phyloP scores from a whole-genome alignment of 2,113 vertebrate genomes.

The Strigops habroptila region DNA sequence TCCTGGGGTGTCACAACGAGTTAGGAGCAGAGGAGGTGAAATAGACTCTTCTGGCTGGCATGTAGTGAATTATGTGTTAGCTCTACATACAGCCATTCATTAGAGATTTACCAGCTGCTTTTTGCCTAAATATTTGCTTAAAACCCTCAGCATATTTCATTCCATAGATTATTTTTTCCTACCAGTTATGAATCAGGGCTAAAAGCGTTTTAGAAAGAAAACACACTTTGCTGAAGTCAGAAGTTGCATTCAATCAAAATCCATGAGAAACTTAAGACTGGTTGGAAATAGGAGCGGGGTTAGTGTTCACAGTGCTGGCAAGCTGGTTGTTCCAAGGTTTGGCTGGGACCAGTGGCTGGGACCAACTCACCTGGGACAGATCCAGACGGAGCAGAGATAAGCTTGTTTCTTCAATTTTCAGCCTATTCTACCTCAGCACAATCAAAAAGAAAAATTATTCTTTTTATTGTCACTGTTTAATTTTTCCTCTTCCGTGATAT shows the following conservation, averaged over 20 bases:
- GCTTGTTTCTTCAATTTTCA: background rate
- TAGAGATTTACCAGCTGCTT: slow-evolving; percentile 60
- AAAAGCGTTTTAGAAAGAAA: slow-evolving; percentile 39
- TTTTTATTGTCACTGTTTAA: background rate
- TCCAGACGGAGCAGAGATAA: background rate
- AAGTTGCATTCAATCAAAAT: background rate
- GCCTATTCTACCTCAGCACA: background rate
- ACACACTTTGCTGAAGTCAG: slow-evolving; percentile 25
- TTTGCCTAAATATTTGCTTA: slow-evolving; percentile 65
- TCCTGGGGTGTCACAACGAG: background rate
- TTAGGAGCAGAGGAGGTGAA: background rate
- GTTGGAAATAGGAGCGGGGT: background rate
- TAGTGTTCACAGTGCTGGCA: background rate
- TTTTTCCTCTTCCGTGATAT: background rate
- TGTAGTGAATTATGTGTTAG: slow-evolving; percentile 2
- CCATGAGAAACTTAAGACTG: background rate
- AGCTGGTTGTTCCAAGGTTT: background rate
- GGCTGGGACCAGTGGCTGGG: background rate
- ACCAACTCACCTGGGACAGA: background rate
- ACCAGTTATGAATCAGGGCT: slow-evolving; percentile 43
- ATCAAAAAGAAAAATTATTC: background rate
- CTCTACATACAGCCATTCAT: background rate
- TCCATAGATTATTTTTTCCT: slow-evolving; percentile 44
- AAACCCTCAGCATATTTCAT: slow-evolving; percentile 41
- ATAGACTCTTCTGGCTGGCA: background rate